phyloP scores from a whole-genome alignment of 2,113 vertebrate species.

The Sminthopsis crassicaudata region DNA sequence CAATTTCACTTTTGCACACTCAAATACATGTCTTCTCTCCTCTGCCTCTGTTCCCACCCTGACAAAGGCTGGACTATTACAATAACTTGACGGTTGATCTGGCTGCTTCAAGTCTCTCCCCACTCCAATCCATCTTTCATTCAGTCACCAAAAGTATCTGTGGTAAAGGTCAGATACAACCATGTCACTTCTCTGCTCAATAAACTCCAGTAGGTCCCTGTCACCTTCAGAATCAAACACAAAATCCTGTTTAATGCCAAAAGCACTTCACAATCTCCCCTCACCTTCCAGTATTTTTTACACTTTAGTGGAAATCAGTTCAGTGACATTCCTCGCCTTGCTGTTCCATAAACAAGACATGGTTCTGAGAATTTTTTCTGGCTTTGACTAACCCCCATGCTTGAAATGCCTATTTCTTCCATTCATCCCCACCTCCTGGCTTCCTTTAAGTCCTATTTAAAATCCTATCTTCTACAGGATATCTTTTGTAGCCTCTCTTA shows the following conservation, averaged over 20 bases:
- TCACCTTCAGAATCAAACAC: not conserved
- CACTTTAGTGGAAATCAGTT: not conserved
- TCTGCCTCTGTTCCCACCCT: not conserved
- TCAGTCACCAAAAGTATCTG: not conserved
- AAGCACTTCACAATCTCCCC: not conserved
- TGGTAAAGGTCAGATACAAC: not conserved
- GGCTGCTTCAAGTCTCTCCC: not conserved
- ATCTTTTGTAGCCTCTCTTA: not conserved
- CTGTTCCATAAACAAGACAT: not conserved
- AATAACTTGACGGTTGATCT: not conserved
- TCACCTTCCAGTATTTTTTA: not conserved
- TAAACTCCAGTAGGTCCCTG: not conserved
- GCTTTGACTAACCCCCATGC: not conserved
- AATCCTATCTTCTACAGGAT: not conserved
- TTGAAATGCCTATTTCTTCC: not conserved
- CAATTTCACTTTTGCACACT: not conserved
- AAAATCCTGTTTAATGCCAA: not conserved
- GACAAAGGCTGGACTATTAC: not conserved
- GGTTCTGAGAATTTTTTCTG: no score
- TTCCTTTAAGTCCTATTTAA: not conserved
- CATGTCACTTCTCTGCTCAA: not conserved
- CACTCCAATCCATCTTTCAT: not conserved
- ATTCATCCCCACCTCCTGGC: not conserved
- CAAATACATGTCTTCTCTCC: not conserved
- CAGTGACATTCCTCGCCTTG: not conserved